Percentiles rank a stretch among this genome's conserved stretches.
These are phyloP conservation scores for Lydus trimaculatus DNA, from an alignment of 2,888 invertebrate genomes.

Conservation along the genomic window DNA sequence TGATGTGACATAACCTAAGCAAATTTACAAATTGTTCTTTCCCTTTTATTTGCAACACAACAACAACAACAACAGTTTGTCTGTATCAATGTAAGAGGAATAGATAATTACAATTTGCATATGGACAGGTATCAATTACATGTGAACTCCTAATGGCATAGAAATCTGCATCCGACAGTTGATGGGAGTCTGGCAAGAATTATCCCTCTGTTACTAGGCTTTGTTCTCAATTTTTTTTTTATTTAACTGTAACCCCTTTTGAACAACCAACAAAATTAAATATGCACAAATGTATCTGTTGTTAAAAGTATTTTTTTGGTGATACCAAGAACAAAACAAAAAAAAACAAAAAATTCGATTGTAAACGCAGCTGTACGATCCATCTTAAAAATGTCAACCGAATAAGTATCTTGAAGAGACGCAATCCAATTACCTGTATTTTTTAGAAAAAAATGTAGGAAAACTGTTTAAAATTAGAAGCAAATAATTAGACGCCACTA, in stretches of 20 bases:
- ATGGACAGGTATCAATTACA: slow-evolving; percentile 41
- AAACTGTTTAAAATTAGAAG: slow-evolving; percentile 3
- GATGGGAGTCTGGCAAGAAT: slow-evolving; percentile 36
- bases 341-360: slow-evolving; percentile 34
- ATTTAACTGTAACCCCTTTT: slow-evolving; percentile 32
- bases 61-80: slow-evolving; percentile 10
- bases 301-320: slow-evolving; percentile 15
- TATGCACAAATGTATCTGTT: slow-evolving; percentile 23
- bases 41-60: neutral
- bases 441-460: neutral
- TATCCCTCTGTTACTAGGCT: slow-evolving; percentile 19
- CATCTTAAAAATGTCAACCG: slow-evolving; percentile 2
- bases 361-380: neutral
- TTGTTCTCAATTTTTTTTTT: slow-evolving; percentile 36
- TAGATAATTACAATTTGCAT: slow-evolving; percentile 26
- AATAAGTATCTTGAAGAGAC: neutral
- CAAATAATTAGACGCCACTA: slow-evolving; percentile 15
- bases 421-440: slow-evolving; percentile 12
- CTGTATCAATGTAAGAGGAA: neutral
- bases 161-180: slow-evolving; percentile 39
- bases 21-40: neutral
- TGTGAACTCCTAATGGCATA: slow-evolving; percentile 32
- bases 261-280: slow-evolving; percentile 28
- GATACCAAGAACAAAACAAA: slow-evolving; percentile 19
- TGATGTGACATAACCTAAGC: neutral